Evolutionary conservation across 2,888 invertebrate genomes (phyloP), one percentile per base, ranked within the genome.

Genomic region (Dasysyrphus albostriatus): DNA sequence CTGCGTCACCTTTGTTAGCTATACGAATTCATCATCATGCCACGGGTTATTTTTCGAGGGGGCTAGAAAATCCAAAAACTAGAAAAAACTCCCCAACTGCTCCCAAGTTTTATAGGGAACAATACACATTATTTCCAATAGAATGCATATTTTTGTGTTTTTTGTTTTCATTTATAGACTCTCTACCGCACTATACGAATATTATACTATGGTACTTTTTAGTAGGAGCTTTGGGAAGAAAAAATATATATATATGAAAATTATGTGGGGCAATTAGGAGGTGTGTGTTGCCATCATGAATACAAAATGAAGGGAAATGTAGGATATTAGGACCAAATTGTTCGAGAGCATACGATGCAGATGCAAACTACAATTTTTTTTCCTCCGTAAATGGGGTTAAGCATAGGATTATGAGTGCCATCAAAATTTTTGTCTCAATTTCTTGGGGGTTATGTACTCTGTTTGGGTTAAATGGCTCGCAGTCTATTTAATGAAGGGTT

Each of bases 241-340:
- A 24, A 24, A 24, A 24, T n/a, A n/a, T n/a, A 24, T 24, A 83
- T 70, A 75, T 83, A 83, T 80, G 65, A 59, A 84, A 80, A 84
- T 80, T 80, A 80, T 84, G 70, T 59, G 39, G 65, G 80, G 76
- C 84, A 84, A 80, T 80, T 84, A 80, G 75, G 80, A 65, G 72
- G 73, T 73, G 72, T 70, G 61, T 70, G 69, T 70, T 81, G 73
- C 77, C 49, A 77, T 69, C 58, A 81, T 85, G 85, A 85, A 85
- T 85, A 85, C 63, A n/a, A 82, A 85, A 77, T 85, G 76, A 82
- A 61, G 61, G 67, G 29, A 80, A 47, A 77, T 79, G 73, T 47
- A 65, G 32, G 54, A 73, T 67, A 84, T 75, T 67, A 70, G 70
- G 65, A 67, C 72, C 37, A 54, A 84, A 78, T 67, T 58, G 39